Conservation (phyloP, 1,140 invertebrate genomes). For the Drosophila ananassae region DNA sequence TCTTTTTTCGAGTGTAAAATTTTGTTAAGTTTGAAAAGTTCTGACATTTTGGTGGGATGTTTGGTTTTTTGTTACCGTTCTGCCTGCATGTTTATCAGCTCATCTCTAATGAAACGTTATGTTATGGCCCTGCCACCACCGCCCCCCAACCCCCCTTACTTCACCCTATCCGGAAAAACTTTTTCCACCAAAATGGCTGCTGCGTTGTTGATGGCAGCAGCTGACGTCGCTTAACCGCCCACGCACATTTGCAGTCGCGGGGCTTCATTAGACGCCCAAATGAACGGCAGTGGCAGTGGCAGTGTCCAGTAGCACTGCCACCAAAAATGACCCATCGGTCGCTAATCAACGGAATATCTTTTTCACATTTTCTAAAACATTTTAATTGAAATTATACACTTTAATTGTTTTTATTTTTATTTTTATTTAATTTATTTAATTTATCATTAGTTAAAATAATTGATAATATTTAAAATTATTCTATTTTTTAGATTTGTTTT, state of each 20-base stretch:
- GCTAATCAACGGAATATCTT: neutral
- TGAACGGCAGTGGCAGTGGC: constrained; percentile 43
- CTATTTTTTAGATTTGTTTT: no score
- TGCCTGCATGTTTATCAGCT: constrained; percentile 70
- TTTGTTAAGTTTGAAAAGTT: neutral
- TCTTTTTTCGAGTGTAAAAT: neutral
- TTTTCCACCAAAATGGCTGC: constrained; percentile 47
- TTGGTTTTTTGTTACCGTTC: constrained; percentile 17
- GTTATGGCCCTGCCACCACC: constrained; percentile 46
- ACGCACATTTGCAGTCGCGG: constrained; percentile 70
- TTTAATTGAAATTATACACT: neutral
- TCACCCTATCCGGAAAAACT: constrained; percentile 40
- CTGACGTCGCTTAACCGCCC: constrained; percentile 59
- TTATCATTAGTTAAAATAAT: no score
- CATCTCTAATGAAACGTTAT: constrained; percentile 79
- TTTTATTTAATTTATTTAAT: no score
- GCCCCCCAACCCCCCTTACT: neutral
- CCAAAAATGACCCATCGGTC: neutral
- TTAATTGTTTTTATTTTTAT: no score
- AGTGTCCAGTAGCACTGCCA: constrained; percentile 1
- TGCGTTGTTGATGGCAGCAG: constrained; percentile 32
- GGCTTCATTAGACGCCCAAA: constrained; percentile 78
- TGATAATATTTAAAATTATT: no score
- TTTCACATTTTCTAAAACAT: neutral
- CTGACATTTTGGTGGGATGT: constrained; percentile 32